A percentile compares a stretch with the other conserved stretches of the same genome.
phyloP scores from a whole-genome alignment of 1,140 invertebrate species.

The Rhyzopertha dominica region DNA sequence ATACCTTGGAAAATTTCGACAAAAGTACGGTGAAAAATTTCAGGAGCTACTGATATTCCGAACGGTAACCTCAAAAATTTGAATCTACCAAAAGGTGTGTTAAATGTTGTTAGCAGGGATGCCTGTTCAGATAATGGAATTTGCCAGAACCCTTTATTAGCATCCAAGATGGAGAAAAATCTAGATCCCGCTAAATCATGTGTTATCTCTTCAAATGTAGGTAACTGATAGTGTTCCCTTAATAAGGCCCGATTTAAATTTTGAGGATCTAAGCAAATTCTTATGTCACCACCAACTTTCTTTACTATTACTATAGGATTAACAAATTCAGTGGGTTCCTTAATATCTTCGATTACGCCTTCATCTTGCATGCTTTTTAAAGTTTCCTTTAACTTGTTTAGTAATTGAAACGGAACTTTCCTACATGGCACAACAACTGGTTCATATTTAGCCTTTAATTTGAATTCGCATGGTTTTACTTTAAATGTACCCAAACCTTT shows the following conservation, averaged over 20 bases:
- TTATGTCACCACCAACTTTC: conserved; percentile 40
- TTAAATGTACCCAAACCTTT: conserved; percentile 18
- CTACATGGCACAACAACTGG: conserved; percentile 33
- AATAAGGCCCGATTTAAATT: conserved; percentile 46
- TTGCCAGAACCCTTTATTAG: conserved; percentile 45
- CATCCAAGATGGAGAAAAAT: conserved; percentile 45
- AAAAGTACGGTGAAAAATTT: conserved; percentile 29
- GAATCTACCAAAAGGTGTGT: conserved; percentile 47
- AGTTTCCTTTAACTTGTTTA: conserved; percentile 34
- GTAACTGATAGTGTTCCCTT: conserved; percentile 44
- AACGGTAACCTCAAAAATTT: conserved; percentile 40
- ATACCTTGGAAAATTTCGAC: conserved; percentile 8
- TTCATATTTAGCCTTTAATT: conserved; percentile 18
- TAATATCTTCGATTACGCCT: conserved; percentile 33
- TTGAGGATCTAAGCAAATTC: conserved; percentile 47
- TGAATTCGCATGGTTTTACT: conserved; percentile 9
- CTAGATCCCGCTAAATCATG: conserved; percentile 35
- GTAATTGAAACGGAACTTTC: conserved; percentile 39
- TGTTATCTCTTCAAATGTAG: conserved; percentile 43
- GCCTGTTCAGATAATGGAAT: conserved; percentile 42
- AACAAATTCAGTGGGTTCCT: conserved; percentile 45
- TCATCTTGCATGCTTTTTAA: conserved; percentile 30
- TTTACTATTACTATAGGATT: conserved; percentile 42
- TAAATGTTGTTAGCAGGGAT: conserved; percentile 46
- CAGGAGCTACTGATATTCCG: conserved; percentile 31